These are phyloP conservation scores for Nemurella pictetii DNA, from an alignment of 2,888 invertebrate genomes.

Conservation along the genomic window DNA sequence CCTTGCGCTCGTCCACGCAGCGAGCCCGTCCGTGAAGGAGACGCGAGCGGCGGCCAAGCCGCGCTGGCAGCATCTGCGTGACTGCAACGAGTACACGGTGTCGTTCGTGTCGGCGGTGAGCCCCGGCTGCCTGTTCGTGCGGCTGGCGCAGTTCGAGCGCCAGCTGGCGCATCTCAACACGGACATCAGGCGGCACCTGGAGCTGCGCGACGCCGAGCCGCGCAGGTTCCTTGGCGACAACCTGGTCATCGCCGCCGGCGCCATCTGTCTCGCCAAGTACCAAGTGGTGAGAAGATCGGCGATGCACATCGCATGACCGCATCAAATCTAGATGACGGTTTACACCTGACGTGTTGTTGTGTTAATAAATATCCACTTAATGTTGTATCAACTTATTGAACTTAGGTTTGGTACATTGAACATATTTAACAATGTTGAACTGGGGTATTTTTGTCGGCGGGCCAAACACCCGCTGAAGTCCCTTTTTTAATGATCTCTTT, in stretches of 20 bases:
- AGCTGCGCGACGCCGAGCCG: slow-evolving; percentile 34
- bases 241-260: slow-evolving; percentile 50
- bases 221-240: slow-evolving; percentile 43
- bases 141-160: slow-evolving; percentile 55
- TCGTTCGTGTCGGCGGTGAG: slow-evolving; percentile 54
- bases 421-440: no score
- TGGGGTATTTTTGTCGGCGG: no score
- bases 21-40: not conserved
- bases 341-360: no score
- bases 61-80: slow-evolving; percentile 59
- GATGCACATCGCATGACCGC: no score
- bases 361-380: no score
- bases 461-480: no score
- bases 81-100: slow-evolving; percentile 52
- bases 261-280: slow-evolving; percentile 56
- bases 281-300: not conserved
- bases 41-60: slow-evolving; percentile 44
- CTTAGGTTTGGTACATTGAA: no score
- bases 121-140: slow-evolving; percentile 58
- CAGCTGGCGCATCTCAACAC: slow-evolving; percentile 52
- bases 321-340: no score
- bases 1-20: no score
- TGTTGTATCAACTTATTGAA: no score
- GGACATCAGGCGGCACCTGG: slow-evolving; percentile 53
- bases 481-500: no score